A percentile compares a stretch with the other conserved stretches of the same genome.
Conservation (phyloP, 2,888 invertebrate genomes). For the Endotricha flammealis region DNA sequence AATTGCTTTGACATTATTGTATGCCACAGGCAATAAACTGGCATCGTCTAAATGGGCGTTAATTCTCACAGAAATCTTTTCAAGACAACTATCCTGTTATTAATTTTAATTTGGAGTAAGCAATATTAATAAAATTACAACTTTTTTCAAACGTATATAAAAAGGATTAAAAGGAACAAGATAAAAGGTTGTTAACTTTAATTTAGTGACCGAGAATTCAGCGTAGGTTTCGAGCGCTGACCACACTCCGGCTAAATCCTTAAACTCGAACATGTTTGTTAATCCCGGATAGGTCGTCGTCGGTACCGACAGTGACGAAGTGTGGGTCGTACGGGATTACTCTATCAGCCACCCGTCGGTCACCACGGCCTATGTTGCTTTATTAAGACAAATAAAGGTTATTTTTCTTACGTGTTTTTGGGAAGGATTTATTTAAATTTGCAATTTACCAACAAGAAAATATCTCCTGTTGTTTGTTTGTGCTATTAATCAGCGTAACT, state of each 20-base stretch:
- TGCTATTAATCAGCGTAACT: no score
- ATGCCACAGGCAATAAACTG: no score
- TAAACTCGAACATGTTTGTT: constrained; percentile 66
- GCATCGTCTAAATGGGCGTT: no score
- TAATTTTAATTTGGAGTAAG: no score
- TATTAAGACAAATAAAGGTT: constrained; percentile 51
- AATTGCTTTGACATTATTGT: no score
- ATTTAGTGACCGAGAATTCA: constrained; percentile 37
- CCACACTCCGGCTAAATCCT: constrained; percentile 43
- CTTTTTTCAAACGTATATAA: neutral
- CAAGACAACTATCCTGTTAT: no score
- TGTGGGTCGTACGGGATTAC: constrained; percentile 49
- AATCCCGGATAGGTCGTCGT: constrained; percentile 59
- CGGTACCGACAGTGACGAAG: constrained; percentile 64
- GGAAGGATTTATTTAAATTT: constrained; percentile 6
- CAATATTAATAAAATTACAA: no score
- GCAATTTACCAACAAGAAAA: no score
- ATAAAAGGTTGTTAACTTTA: constrained; percentile 22
- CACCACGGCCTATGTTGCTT: constrained; percentile 38
- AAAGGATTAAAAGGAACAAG: neutral
- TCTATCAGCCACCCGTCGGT: constrained; percentile 45
- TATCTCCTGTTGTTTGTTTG: no score
- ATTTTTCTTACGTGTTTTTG: constrained; percentile 24
- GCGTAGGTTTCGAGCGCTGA: constrained; percentile 33
- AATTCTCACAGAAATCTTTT: no score